Percentiles rank a stretch among this genome's conserved stretches.
Conservation (phyloP, 2,113 vertebrate genomes). For the Grus americana region DNA sequence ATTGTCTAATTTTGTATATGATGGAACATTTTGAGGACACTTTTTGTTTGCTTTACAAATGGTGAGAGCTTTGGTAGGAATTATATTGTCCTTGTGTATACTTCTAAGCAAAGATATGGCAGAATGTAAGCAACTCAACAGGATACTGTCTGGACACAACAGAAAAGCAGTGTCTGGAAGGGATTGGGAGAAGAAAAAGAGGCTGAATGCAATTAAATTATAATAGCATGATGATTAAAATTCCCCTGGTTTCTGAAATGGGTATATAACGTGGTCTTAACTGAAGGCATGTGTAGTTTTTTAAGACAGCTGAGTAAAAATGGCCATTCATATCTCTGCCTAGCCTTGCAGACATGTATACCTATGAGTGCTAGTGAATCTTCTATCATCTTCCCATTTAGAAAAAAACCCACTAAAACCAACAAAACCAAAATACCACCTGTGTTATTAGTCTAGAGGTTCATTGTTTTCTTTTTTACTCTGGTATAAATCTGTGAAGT, state of each 20-base stretch:
- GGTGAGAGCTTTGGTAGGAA: background rate
- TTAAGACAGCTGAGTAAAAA: background rate
- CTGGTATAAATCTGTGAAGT: background rate
- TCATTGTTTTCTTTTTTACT: background rate
- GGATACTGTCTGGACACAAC: background rate
- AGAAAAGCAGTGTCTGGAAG: background rate
- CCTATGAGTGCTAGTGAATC: background rate
- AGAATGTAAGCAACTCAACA: background rate
- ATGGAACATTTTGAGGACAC: background rate
- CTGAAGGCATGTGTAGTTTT: background rate
- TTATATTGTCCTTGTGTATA: background rate
- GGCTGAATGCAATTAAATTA: background rate
- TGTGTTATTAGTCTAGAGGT: background rate
- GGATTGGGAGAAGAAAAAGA: background rate
- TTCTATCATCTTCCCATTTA: background rate
- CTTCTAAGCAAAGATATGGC: background rate
- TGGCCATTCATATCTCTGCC: background rate
- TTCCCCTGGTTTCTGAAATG: background rate
- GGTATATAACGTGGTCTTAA: background rate
- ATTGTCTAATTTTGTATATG: background rate
- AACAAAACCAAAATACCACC: background rate
- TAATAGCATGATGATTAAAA: conserved; percentile 17
- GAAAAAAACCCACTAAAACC: background rate
- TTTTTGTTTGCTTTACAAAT: background rate
- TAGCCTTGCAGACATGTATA: background rate